Evolutionary conservation across 2,113 vertebrate genomes (phyloP).

Genomic region (Oreochromis tanganicae): DNA sequence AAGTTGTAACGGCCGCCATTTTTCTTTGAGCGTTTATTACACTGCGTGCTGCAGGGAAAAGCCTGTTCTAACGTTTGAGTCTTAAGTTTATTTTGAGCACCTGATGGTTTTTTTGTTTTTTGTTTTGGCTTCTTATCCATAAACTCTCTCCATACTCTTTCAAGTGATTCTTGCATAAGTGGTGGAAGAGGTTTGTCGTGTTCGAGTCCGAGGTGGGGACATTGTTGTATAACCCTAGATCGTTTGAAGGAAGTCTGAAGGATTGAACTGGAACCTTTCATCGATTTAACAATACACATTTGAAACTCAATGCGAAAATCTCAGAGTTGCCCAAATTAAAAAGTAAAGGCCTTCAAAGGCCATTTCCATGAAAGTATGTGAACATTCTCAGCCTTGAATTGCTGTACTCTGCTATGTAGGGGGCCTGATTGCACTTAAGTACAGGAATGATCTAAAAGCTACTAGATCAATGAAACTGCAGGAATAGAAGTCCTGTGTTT

Average conservation of each 20-base stretch:
- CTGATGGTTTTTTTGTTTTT: accelerated
- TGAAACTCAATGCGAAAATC: not conserved
- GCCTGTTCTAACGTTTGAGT: not conserved
- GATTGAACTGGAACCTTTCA: not conserved
- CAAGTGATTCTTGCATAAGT: not conserved
- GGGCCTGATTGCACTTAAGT: not conserved
- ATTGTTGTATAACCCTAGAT: not conserved
- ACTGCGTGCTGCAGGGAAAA: not conserved
- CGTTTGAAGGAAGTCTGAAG: not conserved
- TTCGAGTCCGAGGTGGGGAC: not conserved
- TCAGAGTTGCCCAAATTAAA: not conserved
- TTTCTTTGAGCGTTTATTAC: not conserved
- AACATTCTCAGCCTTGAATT: not conserved
- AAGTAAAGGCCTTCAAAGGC: not conserved
- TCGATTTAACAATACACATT: not conserved
- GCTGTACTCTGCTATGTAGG: not conserved
- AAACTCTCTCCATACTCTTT: not conserved
- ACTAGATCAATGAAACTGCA: not conserved
- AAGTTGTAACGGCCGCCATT: not conserved
- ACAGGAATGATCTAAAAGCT: not conserved
- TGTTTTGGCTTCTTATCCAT: not conserved
- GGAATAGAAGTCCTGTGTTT: not conserved
- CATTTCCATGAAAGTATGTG: not conserved
- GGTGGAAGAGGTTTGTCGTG: not conserved
- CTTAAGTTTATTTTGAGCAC: not conserved